Percentiles rank a stretch among this genome's conserved stretches.
Evolutionary conservation across 2,113 vertebrate species (phyloP).

Genomic region (Sphyrna mokarran): DNA sequence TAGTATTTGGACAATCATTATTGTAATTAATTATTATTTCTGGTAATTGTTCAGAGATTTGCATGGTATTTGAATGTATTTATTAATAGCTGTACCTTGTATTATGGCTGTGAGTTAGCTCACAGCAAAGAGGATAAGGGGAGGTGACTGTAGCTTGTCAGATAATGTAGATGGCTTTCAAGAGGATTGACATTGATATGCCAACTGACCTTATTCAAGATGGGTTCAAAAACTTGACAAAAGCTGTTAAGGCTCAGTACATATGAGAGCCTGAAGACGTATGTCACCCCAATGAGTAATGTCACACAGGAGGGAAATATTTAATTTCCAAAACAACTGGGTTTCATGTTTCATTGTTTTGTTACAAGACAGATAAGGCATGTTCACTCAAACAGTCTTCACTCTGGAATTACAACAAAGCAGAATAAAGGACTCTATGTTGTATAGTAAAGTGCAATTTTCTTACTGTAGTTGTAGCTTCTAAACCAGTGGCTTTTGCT

Average conservation of each 20-base stretch:
- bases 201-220: slow-evolving; percentile 34
- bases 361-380: not conserved
- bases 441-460: not conserved
- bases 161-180: slow-evolving; percentile 33
- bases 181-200: slow-evolving; percentile 33
- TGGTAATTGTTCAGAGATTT: slow-evolving; percentile 24
- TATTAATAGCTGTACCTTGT: not conserved
- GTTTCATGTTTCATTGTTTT: slow-evolving; percentile 33
- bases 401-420: not conserved
- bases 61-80: not conserved
- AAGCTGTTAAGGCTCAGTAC: slow-evolving; percentile 27
- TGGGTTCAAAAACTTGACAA: slow-evolving; percentile 35
- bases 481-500: not conserved
- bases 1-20: not conserved
- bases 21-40: not conserved
- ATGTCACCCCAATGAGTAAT: slow-evolving; percentile 8
- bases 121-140: slow-evolving; percentile 8
- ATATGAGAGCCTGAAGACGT: slow-evolving; percentile 27
- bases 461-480: not conserved
- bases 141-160: slow-evolving; percentile 32
- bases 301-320: slow-evolving; percentile 31
- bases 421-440: not conserved
- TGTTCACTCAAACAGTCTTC: not conserved
- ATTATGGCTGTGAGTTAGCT: not conserved
- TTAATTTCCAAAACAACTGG: slow-evolving; percentile 31